Percentiles rank a stretch among this genome's conserved stretches.
phyloP scores from a whole-genome alignment of 2,888 invertebrate species.

The Philhelius pedissequus region DNA sequence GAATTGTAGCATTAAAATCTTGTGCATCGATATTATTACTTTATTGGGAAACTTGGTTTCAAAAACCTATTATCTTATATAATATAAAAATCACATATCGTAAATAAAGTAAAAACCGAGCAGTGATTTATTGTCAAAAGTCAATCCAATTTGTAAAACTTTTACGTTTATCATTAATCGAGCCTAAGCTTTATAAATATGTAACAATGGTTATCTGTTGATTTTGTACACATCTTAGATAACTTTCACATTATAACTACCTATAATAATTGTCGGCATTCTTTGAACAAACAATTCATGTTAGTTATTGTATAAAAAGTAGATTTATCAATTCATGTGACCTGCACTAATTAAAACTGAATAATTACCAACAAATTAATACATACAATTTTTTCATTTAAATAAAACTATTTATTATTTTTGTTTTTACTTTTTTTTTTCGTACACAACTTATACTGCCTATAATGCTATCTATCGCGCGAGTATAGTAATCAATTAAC shows the following conservation, averaged over 20 bases:
- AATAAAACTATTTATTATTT: conserved; percentile 16
- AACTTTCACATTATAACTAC: neutral
- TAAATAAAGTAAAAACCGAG: too few relatives aligned
- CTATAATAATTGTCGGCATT: neutral
- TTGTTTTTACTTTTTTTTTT: neutral
- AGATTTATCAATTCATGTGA: conserved; percentile 29
- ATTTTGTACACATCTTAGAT: neutral
- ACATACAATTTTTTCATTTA: neutral
- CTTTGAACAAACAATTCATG: neutral
- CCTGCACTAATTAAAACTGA: conserved; percentile 29
- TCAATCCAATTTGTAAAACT: too few relatives aligned
- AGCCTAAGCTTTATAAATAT: neutral
- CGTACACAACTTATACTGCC: neutral
- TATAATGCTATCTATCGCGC: conserved; percentile 18
- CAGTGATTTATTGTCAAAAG: neutral
- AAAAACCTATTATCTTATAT: too few relatives aligned
- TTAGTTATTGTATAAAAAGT: neutral
- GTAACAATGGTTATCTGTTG: neutral
- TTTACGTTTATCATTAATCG: neutral
- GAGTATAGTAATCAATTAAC: conserved; percentile 55
- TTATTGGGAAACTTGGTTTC: too few relatives aligned
- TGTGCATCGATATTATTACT: too few relatives aligned
- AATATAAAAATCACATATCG: too few relatives aligned
- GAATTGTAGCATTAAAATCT: too few relatives aligned
- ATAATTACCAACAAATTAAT: conserved; percentile 40